Conservation (phyloP, 2,797 vertebrate genomes). For the Notolepis coatsorum region DNA sequence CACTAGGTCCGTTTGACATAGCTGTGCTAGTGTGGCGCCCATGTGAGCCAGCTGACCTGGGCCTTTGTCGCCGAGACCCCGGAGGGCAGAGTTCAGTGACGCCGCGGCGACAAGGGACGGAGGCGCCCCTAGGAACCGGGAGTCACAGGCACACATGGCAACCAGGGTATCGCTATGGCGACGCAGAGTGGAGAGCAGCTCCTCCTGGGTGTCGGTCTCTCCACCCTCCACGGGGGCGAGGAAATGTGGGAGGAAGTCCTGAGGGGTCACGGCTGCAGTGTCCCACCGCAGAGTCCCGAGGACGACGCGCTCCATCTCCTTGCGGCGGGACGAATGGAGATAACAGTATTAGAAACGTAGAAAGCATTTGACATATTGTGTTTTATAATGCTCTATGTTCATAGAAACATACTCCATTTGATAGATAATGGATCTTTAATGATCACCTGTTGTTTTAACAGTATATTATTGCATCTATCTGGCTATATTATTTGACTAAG, state of each 20-base stretch:
- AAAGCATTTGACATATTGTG: too few species aligned
- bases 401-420: too few species aligned
- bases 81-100: slow-evolving; percentile 76
- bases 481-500: too few species aligned
- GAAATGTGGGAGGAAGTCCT: slow-evolving; percentile 85
- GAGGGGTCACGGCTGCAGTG: slow-evolving; percentile 81
- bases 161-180: slow-evolving; percentile 81
- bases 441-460: too few species aligned
- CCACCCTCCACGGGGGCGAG: slow-evolving; percentile 58
- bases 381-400: neutral
- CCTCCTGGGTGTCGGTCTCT: slow-evolving; percentile 25
- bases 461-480: too few species aligned
- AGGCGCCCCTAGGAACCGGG: slow-evolving; percentile 76
- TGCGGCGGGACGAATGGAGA: neutral
- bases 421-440: too few species aligned
- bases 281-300: slow-evolving; percentile 83
- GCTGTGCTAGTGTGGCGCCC: slow-evolving; percentile 68
- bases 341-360: neutral
- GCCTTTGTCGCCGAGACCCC: slow-evolving; percentile 67
- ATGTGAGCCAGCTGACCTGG: slow-evolving; percentile 46
- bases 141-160: slow-evolving; percentile 81
- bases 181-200: slow-evolving; percentile 69
- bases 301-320: slow-evolving; percentile 85
- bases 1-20: slow-evolving; percentile 77
- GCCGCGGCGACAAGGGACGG: slow-evolving; percentile 82